Evolutionary conservation across 2,888 invertebrate genomes (phyloP), one percentile per base, ranked within the genome.

Genomic region (Lamellibrachia columna): DNA sequence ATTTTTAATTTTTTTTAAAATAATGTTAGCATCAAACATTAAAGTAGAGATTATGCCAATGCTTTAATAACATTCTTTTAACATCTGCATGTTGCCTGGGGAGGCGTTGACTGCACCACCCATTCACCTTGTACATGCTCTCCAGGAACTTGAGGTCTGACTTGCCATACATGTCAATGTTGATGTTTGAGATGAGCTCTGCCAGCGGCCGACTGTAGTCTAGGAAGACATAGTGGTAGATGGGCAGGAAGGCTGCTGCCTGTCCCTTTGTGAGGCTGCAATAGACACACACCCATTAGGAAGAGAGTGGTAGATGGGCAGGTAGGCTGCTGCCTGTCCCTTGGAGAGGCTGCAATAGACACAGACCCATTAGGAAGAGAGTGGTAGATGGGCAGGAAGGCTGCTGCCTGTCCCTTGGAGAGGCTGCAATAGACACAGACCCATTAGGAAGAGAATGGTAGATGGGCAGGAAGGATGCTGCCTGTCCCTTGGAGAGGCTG

Each of bases 91-190:
- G 40, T 40, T 40, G 40, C 40, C 40, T 40, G 40, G 40, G 40
- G 55, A 9, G 55, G 7, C 9, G 55, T 55, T 55, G 3, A 55
- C 7, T 55, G 7, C 55, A 55, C 9, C 8, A 9, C 28, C 3
- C 28, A 90, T 2, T 90, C 90, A 96, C 96, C 95, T 95, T 95
- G 93, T 96, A 96, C 52, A 95, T 94, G 7, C 95, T 94, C 92
- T 96, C 96, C 93, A 96, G 95, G 93, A 96, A 96, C 8, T 95
- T 94, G 40, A 95, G 93, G 94, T 96, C 96, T 90, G 95, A 94
- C 91, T 96, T 96, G 3, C 95, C 96, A 94, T 93, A 95, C 53
- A 96, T 93, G 91, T 95, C 95, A 90, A 95, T 94, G 92, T 95
- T 95, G 58, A 94, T 94, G 3, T 94, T 93, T 7, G 94, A 92